phyloP scores from a whole-genome alignment of 2,797 vertebrate species.

The Hipposideros larvatus region DNA sequence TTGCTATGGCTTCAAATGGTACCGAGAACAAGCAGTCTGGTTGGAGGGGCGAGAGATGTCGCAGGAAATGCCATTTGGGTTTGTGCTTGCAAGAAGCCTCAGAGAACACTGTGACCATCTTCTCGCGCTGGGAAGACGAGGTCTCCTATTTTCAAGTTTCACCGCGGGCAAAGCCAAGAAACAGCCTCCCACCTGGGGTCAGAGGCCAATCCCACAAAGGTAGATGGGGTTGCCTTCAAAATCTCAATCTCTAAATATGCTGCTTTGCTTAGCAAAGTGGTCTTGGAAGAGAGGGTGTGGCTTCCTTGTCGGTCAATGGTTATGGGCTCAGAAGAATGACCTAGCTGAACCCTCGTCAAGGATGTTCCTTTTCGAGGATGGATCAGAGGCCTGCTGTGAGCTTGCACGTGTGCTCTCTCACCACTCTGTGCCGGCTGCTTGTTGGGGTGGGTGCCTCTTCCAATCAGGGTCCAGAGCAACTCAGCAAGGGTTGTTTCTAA shows the following conservation, averaged over 20 bases:
- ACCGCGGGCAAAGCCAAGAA: background rate
- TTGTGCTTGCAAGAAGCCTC: slow-evolving; percentile 78
- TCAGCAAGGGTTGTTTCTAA: background rate
- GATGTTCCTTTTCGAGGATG: rapidly evolving
- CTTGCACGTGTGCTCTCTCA: rapidly evolving
- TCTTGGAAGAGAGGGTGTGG: background rate
- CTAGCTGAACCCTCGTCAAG: background rate
- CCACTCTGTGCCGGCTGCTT: rapidly evolving
- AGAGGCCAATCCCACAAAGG: background rate
- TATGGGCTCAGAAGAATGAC: background rate
- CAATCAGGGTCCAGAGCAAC: background rate
- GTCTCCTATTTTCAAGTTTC: slow-evolving; percentile 66
- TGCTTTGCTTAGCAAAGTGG: background rate
- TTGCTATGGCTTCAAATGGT: background rate
- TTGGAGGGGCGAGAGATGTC: slow-evolving; percentile 65
- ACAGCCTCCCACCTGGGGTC: rapidly evolving
- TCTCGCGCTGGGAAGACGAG: slow-evolving; percentile 73
- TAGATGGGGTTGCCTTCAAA: background rate
- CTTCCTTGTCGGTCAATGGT: rapidly evolving
- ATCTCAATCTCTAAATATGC: background rate
- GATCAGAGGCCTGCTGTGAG: background rate
- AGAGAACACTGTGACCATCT: slow-evolving; percentile 71
- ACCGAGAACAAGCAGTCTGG: slow-evolving; percentile 53
- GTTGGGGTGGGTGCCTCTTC: background rate
- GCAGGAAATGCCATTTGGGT: slow-evolving; percentile 79